phyloP scores from a whole-genome alignment of 2,113 vertebrate species.

The Rutilus rutilus region DNA sequence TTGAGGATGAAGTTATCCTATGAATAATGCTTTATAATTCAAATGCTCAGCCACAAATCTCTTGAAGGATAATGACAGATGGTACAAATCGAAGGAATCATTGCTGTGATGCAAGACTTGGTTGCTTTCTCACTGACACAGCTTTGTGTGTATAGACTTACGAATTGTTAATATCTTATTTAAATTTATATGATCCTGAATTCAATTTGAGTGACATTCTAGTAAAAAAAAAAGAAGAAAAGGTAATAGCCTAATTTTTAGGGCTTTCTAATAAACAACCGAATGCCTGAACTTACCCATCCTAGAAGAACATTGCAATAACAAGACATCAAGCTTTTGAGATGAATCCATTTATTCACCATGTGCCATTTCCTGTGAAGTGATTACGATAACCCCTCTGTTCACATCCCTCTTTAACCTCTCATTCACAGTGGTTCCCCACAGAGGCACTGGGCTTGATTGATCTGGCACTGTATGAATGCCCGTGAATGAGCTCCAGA shows the following conservation, averaged over 20 bases:
- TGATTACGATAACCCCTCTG: conserved; percentile 46
- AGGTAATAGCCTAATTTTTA: neutral
- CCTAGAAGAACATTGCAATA: conserved; percentile 23
- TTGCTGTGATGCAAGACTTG: neutral
- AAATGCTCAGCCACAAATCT: conserved; percentile 34
- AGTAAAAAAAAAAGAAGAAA: neutral
- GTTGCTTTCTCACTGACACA: neutral
- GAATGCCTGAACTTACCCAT: neutral
- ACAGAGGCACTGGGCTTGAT: conserved; percentile 43
- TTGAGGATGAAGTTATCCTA: conserved; percentile 28
- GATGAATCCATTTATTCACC: conserved; percentile 45
- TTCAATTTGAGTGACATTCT: neutral
- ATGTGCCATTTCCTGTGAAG: conserved; percentile 31
- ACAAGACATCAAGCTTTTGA: conserved; percentile 42
- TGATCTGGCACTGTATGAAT: conserved; percentile 50
- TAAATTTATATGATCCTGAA: neutral
- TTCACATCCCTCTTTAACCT: conserved; percentile 47
- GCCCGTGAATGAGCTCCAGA: conserved; percentile 43
- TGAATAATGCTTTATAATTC: conserved; percentile 48
- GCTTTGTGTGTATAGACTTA: neutral
- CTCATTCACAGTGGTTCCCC: conserved; percentile 43
- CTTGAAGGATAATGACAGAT: conserved; percentile 40
- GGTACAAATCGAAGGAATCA: conserved; percentile 27
- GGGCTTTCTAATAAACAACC: neutral
- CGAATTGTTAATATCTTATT: neutral